Evolutionary conservation across 2,113 vertebrate genomes (phyloP).

Genomic region (Passer domesticus): DNA sequence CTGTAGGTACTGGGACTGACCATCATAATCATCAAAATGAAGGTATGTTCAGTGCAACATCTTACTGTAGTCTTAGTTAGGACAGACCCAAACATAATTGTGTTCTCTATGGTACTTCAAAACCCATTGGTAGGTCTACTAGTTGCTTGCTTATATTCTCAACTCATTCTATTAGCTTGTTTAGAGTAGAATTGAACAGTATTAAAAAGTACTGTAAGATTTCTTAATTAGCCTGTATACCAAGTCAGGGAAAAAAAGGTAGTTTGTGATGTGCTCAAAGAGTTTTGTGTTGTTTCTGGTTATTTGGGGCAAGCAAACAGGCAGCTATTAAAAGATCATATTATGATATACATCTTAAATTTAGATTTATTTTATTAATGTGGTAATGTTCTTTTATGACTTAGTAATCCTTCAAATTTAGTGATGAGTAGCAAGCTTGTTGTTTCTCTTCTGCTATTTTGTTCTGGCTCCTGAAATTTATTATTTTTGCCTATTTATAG

Average conservation of each 20-base stretch:
- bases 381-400: neutral
- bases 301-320: neutral
- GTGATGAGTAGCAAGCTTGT: neutral
- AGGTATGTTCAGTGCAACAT: neutral
- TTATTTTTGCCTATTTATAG: neutral
- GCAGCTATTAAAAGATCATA: neutral
- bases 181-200: neutral
- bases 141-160: neutral
- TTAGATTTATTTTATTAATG: neutral
- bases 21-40: neutral
- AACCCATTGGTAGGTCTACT: neutral
- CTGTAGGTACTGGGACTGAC: neutral
- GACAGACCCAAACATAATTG: neutral
- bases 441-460: neutral
- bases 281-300: neutral
- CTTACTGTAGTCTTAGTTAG: neutral
- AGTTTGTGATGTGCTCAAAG: neutral
- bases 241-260: neutral
- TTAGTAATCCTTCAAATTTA: neutral
- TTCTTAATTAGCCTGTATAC: neutral
- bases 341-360: neutral
- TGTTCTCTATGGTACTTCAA: neutral
- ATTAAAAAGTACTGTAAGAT: neutral
- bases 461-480: neutral
- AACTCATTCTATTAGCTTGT: neutral